These are phyloP conservation scores for Muscicapa striata DNA, from an alignment of 2,797 vertebrate genomes.

Conservation along the genomic window DNA sequence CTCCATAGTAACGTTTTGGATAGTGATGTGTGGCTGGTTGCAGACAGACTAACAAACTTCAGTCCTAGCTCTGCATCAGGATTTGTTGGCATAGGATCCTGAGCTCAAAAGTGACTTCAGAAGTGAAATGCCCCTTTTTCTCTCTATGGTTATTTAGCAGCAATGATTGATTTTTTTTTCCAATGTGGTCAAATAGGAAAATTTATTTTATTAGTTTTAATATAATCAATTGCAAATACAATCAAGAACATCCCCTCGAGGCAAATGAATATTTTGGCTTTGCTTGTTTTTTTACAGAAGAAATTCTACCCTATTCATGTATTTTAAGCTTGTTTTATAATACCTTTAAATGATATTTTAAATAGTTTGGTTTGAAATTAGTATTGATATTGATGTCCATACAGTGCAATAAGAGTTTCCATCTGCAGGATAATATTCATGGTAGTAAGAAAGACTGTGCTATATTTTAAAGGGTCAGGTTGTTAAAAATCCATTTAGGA, in stretches of 20 bases:
- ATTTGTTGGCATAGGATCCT: neutral
- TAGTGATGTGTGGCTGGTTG: neutral
- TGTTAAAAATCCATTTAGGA: neutral
- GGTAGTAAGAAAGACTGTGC: neutral
- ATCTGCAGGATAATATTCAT: neutral
- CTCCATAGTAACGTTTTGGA: constrained; percentile 1
- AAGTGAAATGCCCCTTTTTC: neutral
- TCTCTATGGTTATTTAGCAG: neutral
- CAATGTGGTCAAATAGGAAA: neutral
- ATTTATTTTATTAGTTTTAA: constrained; percentile 58
- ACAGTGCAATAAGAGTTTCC: neutral
- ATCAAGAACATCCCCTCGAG: neutral
- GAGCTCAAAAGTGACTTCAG: constrained; percentile 23
- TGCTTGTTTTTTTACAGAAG: neutral
- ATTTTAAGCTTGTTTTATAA: neutral
- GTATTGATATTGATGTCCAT: neutral
- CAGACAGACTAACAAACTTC: neutral
- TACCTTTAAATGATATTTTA: neutral
- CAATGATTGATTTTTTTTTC: constrained; percentile 6
- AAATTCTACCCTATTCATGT: neutral
- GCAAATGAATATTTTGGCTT: neutral
- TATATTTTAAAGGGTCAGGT: neutral
- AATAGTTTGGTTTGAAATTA: neutral
- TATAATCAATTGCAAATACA: constrained; percentile 53
- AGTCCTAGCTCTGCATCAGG: neutral